Evolutionary conservation across 2,888 invertebrate species (phyloP), one percentile per base, ranked within the genome.

Genomic region (Cephus spinipes): DNA sequence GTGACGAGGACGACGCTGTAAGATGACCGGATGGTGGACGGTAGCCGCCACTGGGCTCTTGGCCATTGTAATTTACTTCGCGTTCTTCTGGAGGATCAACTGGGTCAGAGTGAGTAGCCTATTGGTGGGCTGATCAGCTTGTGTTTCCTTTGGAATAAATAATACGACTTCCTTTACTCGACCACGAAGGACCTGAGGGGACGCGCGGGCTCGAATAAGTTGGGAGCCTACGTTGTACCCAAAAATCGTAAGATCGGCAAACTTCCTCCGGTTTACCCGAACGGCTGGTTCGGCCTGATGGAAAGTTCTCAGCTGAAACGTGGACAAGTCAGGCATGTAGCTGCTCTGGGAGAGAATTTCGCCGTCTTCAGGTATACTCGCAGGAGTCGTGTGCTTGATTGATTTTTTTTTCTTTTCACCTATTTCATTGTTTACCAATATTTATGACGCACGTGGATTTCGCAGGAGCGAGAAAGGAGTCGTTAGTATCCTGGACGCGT

Each of bases 201-300:
- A 73, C 23, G n/a, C 15, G 69, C 55, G 23, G 55, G 9, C 6
- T 55, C 55, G 23, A 55, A 3, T 9, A 55, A 23, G 55, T 55
- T 23, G 2, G 55, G 55, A 23, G 15, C 23, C 9, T 55, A 23
- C 9, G 15, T 55, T 9, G 55, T 74, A 15, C 74, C 80, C 73
- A 85, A 83, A 77, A 83, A 81, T 69, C 92, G 95, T 11, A 93
- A 93, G 78, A 91, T 94, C 11, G 96, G 96, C 0, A 92, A 93
- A 0, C 89, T 96, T 3, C 97, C 97, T 0, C 97, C 97, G 0
- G 96, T 97, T 0, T 98, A 94, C 89, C 98, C 98, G 0, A 98
- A 98, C 87, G 98, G 98, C 0, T 98, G 98, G 98, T 97, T 96
- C 85, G 95, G 94, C 0, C 89, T 98, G 1, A 92, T 95, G 0